A percentile compares a stretch with the other conserved stretches of the same genome.
These are phyloP conservation scores for Lypha dubia DNA, from an alignment of 2,888 invertebrate species.

Conservation along the genomic window DNA sequence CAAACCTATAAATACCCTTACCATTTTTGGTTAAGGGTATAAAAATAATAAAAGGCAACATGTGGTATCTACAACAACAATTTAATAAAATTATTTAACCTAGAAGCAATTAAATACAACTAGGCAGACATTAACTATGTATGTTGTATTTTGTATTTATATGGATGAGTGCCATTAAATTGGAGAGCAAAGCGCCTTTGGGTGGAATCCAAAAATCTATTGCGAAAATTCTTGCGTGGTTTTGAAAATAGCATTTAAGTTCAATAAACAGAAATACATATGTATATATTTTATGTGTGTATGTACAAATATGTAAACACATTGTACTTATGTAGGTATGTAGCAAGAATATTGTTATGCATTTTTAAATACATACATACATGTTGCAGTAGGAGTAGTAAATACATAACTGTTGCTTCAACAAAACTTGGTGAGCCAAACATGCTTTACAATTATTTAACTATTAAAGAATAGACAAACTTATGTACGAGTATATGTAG, in stretches of 20 bases:
- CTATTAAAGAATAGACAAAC: neutral
- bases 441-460: neutral
- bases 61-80: constrained; percentile 54
- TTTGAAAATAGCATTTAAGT: constrained; percentile 37
- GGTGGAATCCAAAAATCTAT: constrained; percentile 4
- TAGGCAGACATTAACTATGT: constrained; percentile 33
- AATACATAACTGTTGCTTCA: constrained; percentile 48
- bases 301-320: no score
- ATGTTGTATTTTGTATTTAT: constrained; percentile 7
- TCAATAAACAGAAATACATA: constrained; percentile 33
- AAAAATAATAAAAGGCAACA: constrained; percentile 58
- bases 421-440: neutral
- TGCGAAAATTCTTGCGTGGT: constrained; percentile 5
- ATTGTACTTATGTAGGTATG: neutral
- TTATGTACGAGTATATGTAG: no score
- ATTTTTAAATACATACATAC: no score
- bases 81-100: constrained; percentile 44
- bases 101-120: constrained; percentile 59
- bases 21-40: no score
- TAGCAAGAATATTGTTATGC: neutral
- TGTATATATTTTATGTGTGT: no score
- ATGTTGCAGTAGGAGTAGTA: neutral
- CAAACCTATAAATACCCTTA: no score
- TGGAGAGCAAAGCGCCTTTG: neutral
- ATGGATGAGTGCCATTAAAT: constrained; percentile 1